These are phyloP conservation scores for Pseudorectes ferrugineus DNA, from an alignment of 2,113 vertebrate genomes.

Conservation along the genomic window DNA sequence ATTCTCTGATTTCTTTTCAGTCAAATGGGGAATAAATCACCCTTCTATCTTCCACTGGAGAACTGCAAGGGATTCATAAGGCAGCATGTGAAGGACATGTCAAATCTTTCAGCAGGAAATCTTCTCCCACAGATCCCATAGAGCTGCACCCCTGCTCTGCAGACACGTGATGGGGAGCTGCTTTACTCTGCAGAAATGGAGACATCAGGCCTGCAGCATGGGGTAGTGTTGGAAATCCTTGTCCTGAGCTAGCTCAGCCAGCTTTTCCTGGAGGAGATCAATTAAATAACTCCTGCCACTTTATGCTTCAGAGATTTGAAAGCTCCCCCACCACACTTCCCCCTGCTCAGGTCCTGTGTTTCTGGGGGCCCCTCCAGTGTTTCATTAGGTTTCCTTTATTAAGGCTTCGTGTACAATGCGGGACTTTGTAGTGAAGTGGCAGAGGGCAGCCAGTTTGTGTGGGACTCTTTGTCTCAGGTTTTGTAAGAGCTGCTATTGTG, in stretches of 20 bases:
- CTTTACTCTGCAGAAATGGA: not conserved
- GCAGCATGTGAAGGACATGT: not conserved
- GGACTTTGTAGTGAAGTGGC: not conserved
- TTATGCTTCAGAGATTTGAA: not conserved
- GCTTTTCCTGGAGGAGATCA: not conserved
- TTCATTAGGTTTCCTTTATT: not conserved
- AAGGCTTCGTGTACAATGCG: not conserved
- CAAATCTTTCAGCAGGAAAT: not conserved
- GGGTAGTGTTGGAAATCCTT: not conserved
- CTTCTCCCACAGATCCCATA: not conserved
- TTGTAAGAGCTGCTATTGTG: not conserved
- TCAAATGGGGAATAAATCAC: not conserved
- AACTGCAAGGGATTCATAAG: not conserved
- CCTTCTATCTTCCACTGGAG: not conserved
- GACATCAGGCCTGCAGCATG: not conserved
- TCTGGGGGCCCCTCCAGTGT: not conserved
- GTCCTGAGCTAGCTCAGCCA: not conserved
- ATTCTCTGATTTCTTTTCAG: not conserved
- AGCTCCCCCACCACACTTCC: not conserved
- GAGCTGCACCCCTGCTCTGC: not conserved
- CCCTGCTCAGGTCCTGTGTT: not conserved
- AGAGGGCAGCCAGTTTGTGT: not conserved
- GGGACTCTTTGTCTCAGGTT: constrained; percentile 4
- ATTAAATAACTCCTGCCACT: not conserved
- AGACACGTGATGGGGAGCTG: not conserved